phyloP scores from a whole-genome alignment of 1,140 invertebrate genomes.

The Tenebrio molitor region DNA sequence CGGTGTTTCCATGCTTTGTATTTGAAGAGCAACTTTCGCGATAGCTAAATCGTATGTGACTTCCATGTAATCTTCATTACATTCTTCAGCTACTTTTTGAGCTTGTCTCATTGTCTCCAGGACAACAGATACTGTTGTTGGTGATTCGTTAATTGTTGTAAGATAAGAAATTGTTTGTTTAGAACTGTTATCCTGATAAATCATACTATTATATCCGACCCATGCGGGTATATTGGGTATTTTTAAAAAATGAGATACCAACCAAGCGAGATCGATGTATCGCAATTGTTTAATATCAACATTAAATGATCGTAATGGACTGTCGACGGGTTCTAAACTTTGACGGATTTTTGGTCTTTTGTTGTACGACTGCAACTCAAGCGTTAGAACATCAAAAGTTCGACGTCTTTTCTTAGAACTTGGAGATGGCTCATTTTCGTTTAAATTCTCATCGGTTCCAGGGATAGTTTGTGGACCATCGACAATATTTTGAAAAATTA shows the following conservation, averaged over 20 bases:
- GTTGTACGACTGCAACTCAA: too few relatives aligned
- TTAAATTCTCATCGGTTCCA: too few relatives aligned
- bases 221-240: constrained; percentile 47
- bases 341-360: too few relatives aligned
- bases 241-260: constrained; percentile 42
- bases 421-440: not conserved
- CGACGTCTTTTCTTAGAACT: not conserved
- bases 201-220: constrained; percentile 41
- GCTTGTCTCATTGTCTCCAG: constrained; percentile 57
- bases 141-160: constrained; percentile 58
- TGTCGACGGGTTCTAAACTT: too few relatives aligned
- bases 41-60: constrained; percentile 42
- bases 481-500: constrained; percentile 62
- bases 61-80: not conserved
- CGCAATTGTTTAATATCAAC: not conserved
- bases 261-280: constrained; percentile 21
- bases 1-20: constrained; percentile 50
- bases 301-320: not conserved
- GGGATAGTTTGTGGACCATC: not conserved
- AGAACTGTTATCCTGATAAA: constrained; percentile 1
- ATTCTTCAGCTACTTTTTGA: constrained; percentile 22
- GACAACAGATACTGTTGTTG: constrained; percentile 57
- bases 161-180: constrained; percentile 52
- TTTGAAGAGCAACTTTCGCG: constrained; percentile 40
- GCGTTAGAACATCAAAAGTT: too few relatives aligned